Base-by-base conservation (phyloP, 2,888 invertebrate species). In the Nomada goodeniana region DNA sequence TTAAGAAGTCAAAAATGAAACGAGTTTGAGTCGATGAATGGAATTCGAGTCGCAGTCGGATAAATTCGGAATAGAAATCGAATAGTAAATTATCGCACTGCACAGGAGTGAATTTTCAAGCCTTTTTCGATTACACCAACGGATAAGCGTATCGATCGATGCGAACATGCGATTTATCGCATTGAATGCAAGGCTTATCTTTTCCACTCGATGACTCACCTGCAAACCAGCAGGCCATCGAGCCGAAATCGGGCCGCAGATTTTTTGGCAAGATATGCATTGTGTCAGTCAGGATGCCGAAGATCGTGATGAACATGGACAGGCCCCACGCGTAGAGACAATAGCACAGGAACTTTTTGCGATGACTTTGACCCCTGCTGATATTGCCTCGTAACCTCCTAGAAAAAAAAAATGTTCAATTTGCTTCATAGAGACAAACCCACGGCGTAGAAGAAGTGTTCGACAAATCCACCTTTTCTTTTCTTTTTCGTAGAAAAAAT, bases 301-400 rank as follows among this genome's bases (percentile, higher is more conserved):
- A 91, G 13, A 94, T 85, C 0, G 96, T 96, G 55, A 97, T 91
- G 0, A 95, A 52, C 3, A 95, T 90, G 0, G 97, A 95, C 13
- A 96, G 88, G 4, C 96, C 96, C 97, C 97, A 97, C 1, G 97
- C 96, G 91, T 97, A 97, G 1, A 96, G 61, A 0, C 96, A 96
- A 91, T 97, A 97, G 90, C 94, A 94, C 2, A 96, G 74, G 90
- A 97, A 96, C 79, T 95, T 95, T 64, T 95, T 95, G 50, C 69
- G 84, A 26, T 90, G 86, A 3, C 83, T 79, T 10, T 85, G 86
- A 4, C 83, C 72, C 57, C 83, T 88, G 20, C 72, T 76, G 2
- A 76, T 64, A 18, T 71, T 85, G 0, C 82, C 85, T 3, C 86
- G 85, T 26, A 82, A 95, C 94, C 9, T 94, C 47, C 90, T 90